These are phyloP conservation scores for Phthorimaea operculella DNA, from an alignment of 1,140 invertebrate species.

Conservation along the genomic window DNA sequence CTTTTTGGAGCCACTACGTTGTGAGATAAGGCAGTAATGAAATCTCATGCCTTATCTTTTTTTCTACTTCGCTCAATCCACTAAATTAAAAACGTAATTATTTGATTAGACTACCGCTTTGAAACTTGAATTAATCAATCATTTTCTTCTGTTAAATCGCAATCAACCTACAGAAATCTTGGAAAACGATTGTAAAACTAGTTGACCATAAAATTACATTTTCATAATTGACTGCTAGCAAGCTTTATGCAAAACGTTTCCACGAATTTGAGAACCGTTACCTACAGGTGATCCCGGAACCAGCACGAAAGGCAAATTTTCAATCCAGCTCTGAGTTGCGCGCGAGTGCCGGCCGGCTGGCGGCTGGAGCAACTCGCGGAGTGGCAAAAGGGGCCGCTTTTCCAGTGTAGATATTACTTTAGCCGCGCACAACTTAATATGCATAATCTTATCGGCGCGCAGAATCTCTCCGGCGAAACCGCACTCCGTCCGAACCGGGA, in stretches of 20 bases:
- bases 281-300: conserved; percentile 18
- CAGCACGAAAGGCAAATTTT: conserved; percentile 35
- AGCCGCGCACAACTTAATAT: conserved; percentile 64
- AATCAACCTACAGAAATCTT: not conserved
- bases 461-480: conserved; percentile 59
- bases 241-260: conserved; percentile 26
- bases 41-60: conserved; percentile 8
- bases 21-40: conserved; percentile 24
- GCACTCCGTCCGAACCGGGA: conserved; percentile 57
- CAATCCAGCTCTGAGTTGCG: conserved; percentile 18
- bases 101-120: not conserved
- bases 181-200: conserved; percentile 5
- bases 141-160: not conserved
- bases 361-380: not conserved
- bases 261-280: conserved; percentile 27
- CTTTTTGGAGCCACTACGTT: conserved; percentile 31
- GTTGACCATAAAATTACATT: not conserved
- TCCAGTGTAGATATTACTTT: conserved; percentile 62
- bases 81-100: not conserved
- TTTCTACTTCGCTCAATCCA: not conserved
- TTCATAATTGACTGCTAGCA: not conserved
- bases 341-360: too few relatives aligned
- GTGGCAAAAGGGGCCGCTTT: conserved; percentile 38
- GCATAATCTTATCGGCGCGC: conserved; percentile 65
- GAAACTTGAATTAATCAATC: not conserved